Conservation (phyloP, 2,797 vertebrate species). For the Acestrorhynchus altus region DNA sequence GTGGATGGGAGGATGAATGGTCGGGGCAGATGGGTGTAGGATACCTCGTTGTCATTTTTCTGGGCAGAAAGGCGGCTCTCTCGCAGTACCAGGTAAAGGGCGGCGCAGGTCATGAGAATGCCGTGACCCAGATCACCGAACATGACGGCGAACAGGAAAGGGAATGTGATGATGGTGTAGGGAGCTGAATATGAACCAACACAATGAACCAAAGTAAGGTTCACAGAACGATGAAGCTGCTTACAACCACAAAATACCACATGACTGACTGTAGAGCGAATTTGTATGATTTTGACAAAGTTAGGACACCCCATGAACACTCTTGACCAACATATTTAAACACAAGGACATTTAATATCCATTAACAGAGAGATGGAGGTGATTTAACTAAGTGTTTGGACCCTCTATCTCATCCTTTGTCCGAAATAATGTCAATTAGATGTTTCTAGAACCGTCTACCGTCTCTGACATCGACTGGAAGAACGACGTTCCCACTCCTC, state of each 20-base stretch:
- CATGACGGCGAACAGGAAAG: slow-evolving; percentile 98
- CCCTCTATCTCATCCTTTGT: no score
- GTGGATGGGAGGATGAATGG: background rate
- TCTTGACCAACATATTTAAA: no score
- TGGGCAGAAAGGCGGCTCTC: slow-evolving; percentile 93
- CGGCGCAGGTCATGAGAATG: slow-evolving; percentile 90
- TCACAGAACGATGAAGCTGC: background rate
- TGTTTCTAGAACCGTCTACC: no score
- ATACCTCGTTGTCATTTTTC: slow-evolving; percentile 96
- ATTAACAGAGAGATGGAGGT: no score
- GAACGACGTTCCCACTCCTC: no score
- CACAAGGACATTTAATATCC: no score
- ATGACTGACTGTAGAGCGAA: background rate
- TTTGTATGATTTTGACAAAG: no score
- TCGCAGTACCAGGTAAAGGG: slow-evolving; percentile 92
- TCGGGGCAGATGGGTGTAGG: background rate
- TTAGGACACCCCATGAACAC: no score
- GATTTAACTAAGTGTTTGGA: no score
- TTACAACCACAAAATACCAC: background rate
- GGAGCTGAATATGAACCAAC: slow-evolving; percentile 81
- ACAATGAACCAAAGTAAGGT: slow-evolving; percentile 33
- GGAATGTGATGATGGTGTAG: slow-evolving; percentile 98
- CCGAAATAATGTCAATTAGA: no score
- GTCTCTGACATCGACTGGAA: no score
- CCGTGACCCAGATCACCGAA: slow-evolving; percentile 97